Evolutionary conservation across 2,888 invertebrate species (phyloP).

Genomic region (Melieria crassipennis): DNA sequence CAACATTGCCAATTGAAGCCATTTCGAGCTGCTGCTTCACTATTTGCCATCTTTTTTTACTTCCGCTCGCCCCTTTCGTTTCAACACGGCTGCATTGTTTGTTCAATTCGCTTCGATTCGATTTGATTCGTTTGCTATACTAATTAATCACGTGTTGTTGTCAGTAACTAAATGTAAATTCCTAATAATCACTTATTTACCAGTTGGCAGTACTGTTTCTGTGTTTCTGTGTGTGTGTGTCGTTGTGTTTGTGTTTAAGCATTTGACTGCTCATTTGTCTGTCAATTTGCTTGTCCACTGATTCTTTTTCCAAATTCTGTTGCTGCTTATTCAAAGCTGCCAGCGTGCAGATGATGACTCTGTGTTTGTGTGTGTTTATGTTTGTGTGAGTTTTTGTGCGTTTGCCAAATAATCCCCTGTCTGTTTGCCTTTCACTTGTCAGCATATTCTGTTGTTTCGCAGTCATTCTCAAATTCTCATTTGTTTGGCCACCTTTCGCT

Average conservation of each 20-base stretch:
- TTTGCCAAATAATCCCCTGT: neutral
- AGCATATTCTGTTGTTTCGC: constrained; percentile 18
- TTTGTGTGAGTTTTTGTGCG: neutral
- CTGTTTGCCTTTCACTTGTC: constrained; percentile 8
- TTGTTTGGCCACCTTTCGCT: too few species aligned
- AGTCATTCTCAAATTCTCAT: neutral
- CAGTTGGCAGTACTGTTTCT: neutral
- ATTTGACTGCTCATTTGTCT: neutral
- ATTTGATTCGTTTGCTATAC: neutral
- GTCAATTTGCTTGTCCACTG: neutral
- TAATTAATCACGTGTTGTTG: neutral
- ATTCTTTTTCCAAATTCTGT: neutral
- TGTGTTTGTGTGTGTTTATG: constrained; percentile 11
- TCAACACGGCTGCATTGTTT: too few species aligned
- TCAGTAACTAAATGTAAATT: neutral
- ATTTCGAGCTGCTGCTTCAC: too few species aligned
- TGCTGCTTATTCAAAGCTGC: constrained; percentile 3
- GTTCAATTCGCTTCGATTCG: too few species aligned
- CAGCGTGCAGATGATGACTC: constrained; percentile 2
- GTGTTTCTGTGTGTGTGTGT: neutral
- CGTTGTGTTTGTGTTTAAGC: neutral
- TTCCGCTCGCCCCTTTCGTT: too few species aligned
- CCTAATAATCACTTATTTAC: neutral
- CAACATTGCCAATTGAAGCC: too few species aligned
- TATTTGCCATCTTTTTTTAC: too few species aligned